Base-by-base conservation (phyloP, 2,797 vertebrate species). In the Hoplostethus mediterraneus region DNA sequence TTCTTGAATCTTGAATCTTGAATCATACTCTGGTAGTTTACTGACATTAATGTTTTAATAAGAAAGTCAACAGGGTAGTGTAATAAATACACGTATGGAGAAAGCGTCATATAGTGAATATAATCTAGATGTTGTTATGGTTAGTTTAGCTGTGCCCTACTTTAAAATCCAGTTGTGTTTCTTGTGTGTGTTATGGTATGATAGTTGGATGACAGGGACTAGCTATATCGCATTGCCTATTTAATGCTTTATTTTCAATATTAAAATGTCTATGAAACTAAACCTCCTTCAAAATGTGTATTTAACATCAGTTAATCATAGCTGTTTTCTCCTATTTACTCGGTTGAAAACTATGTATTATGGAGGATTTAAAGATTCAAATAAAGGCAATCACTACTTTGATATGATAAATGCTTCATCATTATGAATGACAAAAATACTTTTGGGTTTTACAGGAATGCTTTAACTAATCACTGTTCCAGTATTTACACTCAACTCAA, bases 281-380 rank as follows among this genome's bases (percentile, higher is more conserved):
- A 85, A 84, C 73, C 33, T 51, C 44, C 57, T 60, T 81, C 30
- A 63, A 80, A 63, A 75, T 80, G 73, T 84, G 80, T 73, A 54
- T 87, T 47, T 60, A 61, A 57, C 47, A 52, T 36, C 28, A 12
- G 62, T 73, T 81, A 75, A 80, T 91, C 92, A 90, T 89, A 88
- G 91, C 91, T 90, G 82, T 89, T 93, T 91, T 92, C 88, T 92
- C 89, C 90, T 89, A 90, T 90, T 84, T 75, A 65, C 49, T 67
- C 42, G 28, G 44, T 81, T 79, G 56, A 89, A 85, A 80, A 84
- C 72, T 77, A 89, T 82, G 82, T 63, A 66, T 79, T 74, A 75
- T 68, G 85, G 90, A 92, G 90, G 91, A 92, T 88, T 91, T 67
- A 87, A 91, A 91, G 88, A 91, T 82, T 77, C 57, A 84, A 87